A percentile compares a stretch with the other conserved stretches of the same genome.
Conservation (phyloP, 2,888 invertebrate species). For the Mamestra brassicae region DNA sequence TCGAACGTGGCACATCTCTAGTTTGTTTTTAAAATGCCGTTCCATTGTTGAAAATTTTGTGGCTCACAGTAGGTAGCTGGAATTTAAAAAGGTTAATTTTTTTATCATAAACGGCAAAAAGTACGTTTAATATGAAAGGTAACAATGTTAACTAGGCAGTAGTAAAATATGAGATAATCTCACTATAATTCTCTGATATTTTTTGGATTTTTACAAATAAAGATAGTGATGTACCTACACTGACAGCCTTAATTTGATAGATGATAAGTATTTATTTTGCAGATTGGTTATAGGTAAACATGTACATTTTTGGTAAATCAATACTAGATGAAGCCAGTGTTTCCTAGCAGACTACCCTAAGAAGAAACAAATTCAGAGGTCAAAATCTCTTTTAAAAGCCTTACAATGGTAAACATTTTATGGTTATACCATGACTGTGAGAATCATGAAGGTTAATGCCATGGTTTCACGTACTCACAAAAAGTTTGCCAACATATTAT, state of each 20-base stretch:
- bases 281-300: no score
- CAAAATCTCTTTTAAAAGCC: no score
- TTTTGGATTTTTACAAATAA: neutral
- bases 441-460: no score
- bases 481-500: neutral
- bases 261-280: no score
- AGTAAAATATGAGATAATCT: slow-evolving; percentile 39
- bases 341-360: no score
- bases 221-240: neutral
- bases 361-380: no score
- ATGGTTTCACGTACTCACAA: no score
- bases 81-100: slow-evolving; percentile 24
- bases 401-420: no score
- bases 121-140: neutral
- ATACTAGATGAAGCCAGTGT: no score
- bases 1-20: slow-evolving; percentile 6
- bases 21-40: slow-evolving; percentile 4
- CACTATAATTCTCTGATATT: neutral
- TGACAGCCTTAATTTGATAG: no score
- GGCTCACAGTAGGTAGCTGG: slow-evolving; percentile 2
- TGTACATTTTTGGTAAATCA: no score
- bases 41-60: slow-evolving; percentile 32
- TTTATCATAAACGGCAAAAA: slow-evolving; percentile 21
- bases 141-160: slow-evolving; percentile 26
- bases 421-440: no score